Evolutionary conservation across 2,888 invertebrate genomes (phyloP), one percentile per base, ranked within the genome.

Genomic region (Pristionchus entomophagus): DNA sequence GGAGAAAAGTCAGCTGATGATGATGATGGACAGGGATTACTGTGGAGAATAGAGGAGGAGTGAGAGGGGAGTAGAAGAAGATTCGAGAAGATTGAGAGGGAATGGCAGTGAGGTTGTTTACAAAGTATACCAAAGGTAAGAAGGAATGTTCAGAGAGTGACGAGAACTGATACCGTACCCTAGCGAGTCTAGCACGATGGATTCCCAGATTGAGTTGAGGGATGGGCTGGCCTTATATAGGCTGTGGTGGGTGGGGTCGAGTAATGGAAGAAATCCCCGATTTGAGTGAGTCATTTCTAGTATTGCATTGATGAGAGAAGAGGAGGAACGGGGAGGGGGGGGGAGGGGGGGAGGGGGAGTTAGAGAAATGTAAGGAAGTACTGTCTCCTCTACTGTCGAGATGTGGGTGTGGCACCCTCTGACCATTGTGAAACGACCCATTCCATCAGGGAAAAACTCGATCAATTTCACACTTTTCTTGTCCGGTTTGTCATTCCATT

Each of bases 281-380:
- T 80, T 49, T 51, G 51, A 17, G 41, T 80, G 78, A 80, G 78
- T 80, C 78, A 80, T 80, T 80, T 80, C 78, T 80, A 80, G 51
- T 51, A 51, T 51, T 80, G 78, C 51, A 73, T 73, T 73, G 78
- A 80, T 49, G 32, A 51, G 45, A 51, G n/a, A 4, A 29, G 22
- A 49, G 51, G 51, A 32, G 41, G 51, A 51, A 80, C 32, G 41
- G 41, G 41, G 49, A n/a, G n/a, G n/a, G n/a, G n/a, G n/a, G n/a
- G n/a, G n/a, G n/a, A n/a, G n/a, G n/a, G n/a, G n/a, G n/a, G n/a
- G n/a, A n/a, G n/a, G 38, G 78, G 51, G 78, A 51, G 78, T 32
- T 49, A 80, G 78, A 80, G 78, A 80, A n/a, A 41, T 51, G 26
- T 49, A 51, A 80, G 51, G 51, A 49, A 80, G 51, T 80, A 73